Base-by-base conservation (phyloP, 2,797 vertebrate genomes). In the Acestrorhynchus altus region DNA sequence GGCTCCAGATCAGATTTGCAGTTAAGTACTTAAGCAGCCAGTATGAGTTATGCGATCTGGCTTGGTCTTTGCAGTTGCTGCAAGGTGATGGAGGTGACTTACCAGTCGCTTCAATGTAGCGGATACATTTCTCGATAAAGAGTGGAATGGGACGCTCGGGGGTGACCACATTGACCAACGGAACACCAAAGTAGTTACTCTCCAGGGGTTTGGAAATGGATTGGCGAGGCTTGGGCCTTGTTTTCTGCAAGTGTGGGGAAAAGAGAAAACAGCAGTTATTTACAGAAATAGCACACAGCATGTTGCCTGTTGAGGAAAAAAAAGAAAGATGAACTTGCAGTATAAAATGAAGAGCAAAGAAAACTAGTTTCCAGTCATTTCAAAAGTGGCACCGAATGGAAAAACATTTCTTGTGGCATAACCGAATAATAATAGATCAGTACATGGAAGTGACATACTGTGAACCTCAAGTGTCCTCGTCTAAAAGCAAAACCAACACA, bases 91-190 rank as follows among this genome's bases (percentile, higher is more conserved):
- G 60, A 26, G 4, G 9, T 8, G 15, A 18, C 92, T 91, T 86
- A 98, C 97, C 97, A 64, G 93, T 98, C 0, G 94, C 92, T 84
- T 99, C 97, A 76, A 99, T 98, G 91, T 95, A 99, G 76, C 95
- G 94, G 54, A 99, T 96, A 85, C 97, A 99, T 76, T 97, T 93
- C 86, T 98, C 96, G 8, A 98, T 98, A 85, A 98, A 99, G 70
- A 97, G 9, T 0, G 97, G 97, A 83, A 98, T 98, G 0, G 96
- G 97, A 24, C 92, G 92, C 47, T 99, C 97, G 0, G 83, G 83
- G 4, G 89, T 93, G 76, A 99, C 96, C 8, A 97, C 96, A 0
- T 81, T 91, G 72, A 80, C 83, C 89, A 99, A 87, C 0, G 96
- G 96, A 68, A 95, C 92, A 56, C 97, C 97, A n/a, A 98, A 99